Conservation (phyloP, 2,797 vertebrate species). For the Rhodeus uyekii region DNA sequence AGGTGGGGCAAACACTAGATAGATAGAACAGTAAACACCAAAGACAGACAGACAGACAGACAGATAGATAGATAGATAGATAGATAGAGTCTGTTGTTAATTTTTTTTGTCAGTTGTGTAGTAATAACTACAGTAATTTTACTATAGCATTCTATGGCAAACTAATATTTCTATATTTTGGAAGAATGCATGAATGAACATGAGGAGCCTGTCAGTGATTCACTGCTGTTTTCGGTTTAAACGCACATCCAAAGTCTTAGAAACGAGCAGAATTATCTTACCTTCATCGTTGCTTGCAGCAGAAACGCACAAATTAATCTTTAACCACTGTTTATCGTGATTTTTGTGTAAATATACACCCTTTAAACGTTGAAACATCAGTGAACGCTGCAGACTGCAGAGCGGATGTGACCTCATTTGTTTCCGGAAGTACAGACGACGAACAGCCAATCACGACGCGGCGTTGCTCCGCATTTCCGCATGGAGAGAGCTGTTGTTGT, state of each 20-base stretch:
- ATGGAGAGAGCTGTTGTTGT: background rate
- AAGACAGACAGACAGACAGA: background rate
- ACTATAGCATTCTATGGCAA: background rate
- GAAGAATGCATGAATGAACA: background rate
- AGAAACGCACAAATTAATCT: background rate
- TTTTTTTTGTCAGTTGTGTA: background rate
- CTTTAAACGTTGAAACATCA: background rate
- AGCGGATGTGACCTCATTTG: constrained; percentile 7
- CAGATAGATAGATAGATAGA: background rate
- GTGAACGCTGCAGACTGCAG: background rate
- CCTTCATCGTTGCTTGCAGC: constrained; percentile 4
- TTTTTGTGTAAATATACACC: background rate
- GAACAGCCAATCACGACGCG: constrained; percentile 29
- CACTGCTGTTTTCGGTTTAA: background rate
- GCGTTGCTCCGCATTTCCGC: constrained; percentile 23
- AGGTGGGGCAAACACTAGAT: too few species aligned
- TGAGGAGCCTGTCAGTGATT: background rate
- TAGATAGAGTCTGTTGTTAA: background rate
- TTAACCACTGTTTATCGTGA: background rate
- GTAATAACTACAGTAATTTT: background rate
- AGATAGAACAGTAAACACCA: too few species aligned
- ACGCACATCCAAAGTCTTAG: background rate
- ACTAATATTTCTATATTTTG: background rate
- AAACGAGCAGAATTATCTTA: constrained; percentile 2
- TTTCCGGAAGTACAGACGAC: constrained; percentile 34